These are phyloP conservation scores for Brachionus rubens DNA, from an alignment of 1,140 invertebrate genomes.

Conservation along the genomic window DNA sequence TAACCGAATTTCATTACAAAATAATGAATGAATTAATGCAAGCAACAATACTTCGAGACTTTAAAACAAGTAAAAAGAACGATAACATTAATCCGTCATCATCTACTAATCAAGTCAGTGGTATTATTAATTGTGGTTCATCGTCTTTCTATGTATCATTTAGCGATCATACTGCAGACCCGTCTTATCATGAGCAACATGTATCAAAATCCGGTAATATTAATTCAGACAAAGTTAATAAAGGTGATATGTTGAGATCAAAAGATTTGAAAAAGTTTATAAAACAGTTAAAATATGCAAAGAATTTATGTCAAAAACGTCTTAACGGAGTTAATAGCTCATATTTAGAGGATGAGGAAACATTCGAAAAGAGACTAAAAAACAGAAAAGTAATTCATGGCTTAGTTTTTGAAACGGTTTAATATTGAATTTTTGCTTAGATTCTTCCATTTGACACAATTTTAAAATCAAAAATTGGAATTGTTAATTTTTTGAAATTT, in stretches of 20 bases:
- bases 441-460: slow-evolving; percentile 26
- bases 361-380: slow-evolving; percentile 48
- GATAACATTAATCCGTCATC: slow-evolving; percentile 60
- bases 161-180: slow-evolving; percentile 52
- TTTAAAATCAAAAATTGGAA: slow-evolving; percentile 1
- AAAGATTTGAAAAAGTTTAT: slow-evolving; percentile 63
- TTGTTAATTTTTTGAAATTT: background rate
- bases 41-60: slow-evolving; percentile 80
- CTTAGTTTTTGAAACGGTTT: slow-evolving; percentile 19
- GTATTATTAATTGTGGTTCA: slow-evolving; percentile 45
- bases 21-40: slow-evolving; percentile 88
- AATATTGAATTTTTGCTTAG: slow-evolving; percentile 46
- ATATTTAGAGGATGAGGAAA: slow-evolving; percentile 64
- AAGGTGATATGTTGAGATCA: slow-evolving; percentile 63
- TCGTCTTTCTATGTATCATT: slow-evolving; percentile 44
- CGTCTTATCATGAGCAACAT: background rate
- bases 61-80: slow-evolving; percentile 77
- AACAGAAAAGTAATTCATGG: slow-evolving; percentile 50
- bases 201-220: slow-evolving; percentile 61
- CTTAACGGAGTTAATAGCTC: slow-evolving; percentile 73
- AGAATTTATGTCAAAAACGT: slow-evolving; percentile 75
- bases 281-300: slow-evolving; percentile 68
- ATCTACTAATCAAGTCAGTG: background rate
- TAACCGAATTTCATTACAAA: slow-evolving; percentile 79
- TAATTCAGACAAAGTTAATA: slow-evolving; percentile 62